Conservation (phyloP, 2,113 vertebrate species). For the Uropsilus gracilis region DNA sequence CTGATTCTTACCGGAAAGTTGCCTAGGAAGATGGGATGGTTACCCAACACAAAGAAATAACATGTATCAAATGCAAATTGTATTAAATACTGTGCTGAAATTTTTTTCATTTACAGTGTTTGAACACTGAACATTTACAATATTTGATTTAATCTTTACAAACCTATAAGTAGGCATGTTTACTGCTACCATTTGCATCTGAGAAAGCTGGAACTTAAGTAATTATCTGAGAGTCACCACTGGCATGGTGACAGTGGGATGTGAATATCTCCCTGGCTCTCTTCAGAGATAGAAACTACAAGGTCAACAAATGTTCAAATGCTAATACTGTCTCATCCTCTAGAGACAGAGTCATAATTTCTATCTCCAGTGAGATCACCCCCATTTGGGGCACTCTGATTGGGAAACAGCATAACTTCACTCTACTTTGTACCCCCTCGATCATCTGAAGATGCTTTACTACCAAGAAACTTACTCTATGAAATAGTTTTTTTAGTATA, state of each 20-base stretch:
- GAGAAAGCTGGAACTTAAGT: neutral
- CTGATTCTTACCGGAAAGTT: no score
- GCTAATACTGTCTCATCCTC: neutral
- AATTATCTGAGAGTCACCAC: neutral
- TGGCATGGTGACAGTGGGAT: neutral
- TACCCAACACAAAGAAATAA: neutral
- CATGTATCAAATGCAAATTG: neutral
- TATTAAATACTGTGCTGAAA: neutral
- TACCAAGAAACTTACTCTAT: neutral
- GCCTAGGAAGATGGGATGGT: no score
- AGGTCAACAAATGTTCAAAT: neutral
- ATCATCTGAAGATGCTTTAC: neutral
- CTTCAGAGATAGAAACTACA: neutral
- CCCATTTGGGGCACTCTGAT: neutral
- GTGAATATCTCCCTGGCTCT: neutral
- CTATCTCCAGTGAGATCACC: neutral
- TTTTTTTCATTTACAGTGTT: neutral
- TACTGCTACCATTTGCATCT: neutral
- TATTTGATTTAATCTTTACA: neutral
- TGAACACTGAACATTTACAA: no score
- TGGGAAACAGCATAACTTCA: neutral
- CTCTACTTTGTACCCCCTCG: neutral
- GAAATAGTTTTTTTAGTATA: neutral
- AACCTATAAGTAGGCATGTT: neutral
- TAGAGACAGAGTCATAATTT: neutral